Evolutionary conservation across 2,888 invertebrate species (phyloP), one percentile per base, ranked within the genome.

Genomic region (Pachycephus smyrnensis): DNA sequence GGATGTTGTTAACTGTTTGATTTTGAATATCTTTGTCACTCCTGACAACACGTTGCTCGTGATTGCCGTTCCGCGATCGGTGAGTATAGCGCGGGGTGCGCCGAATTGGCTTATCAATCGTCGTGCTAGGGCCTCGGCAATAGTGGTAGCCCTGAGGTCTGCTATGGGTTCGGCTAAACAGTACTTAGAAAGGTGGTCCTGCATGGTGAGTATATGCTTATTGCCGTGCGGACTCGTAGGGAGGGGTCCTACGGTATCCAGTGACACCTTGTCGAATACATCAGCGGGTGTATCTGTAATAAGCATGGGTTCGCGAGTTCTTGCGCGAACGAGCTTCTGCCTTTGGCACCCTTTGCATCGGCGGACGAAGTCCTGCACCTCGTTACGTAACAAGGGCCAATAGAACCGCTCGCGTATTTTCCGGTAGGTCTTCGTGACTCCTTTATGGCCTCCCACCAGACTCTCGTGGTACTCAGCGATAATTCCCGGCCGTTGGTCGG

Each of bases 221-320:
- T 84, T 82, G 9, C 81, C 83, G 2, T 40, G 33, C 1, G 74
- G 37, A 31, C 84, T 82, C 0, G 69, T 75, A 0, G 81, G 78
- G 23, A 84, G 68, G 4, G 84, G 85, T 1, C 84, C 85, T 32
- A 85, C 84, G 4, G 82, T 77, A 68, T 85, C 85, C 32, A 83
- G 69, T 12, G 77, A 79, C 9, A 84, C 73, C 68, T 83, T 77
- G 30, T 85, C 81, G 35, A 82, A 81, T 3, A 83, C 77, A 71
- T 76, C 74, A 0, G 68, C 71, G 0, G 82, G 80, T 0, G 84
- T 78, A 12, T 80, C 79, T 3, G 84, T 84, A 32, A 80, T 79
- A 4, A 81, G 79, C 80, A 86, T 78, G 0, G 85, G 83, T 55
- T 80, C 79, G 12, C 75, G 40, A 4, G 80, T 79, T 71, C 80